Base-by-base conservation (phyloP, 2,888 invertebrate genomes). In the Agonopterix subpropinquella region DNA sequence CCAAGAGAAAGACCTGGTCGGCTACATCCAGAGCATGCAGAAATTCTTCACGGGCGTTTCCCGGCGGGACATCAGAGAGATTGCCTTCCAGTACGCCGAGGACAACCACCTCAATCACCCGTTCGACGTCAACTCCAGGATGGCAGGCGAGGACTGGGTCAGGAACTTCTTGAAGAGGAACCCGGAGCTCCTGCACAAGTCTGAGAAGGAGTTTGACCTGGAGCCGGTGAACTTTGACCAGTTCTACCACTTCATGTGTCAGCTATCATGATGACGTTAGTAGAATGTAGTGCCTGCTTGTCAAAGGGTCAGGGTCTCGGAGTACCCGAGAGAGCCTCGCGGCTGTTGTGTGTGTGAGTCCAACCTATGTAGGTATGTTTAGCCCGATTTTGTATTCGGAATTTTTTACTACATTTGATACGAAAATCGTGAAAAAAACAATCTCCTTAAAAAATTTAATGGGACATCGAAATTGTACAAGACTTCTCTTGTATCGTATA, bases 71-170 rank as follows among this genome's bases (percentile, higher is more conserved):
- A 85, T 89, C 47, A 71, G 89, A 39, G 84, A 83, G 53, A 60
- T 89, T n/a, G 89, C 86, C 15, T 89, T 85, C 58, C 86, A 89
- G 55, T 86, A 89, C 53, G 89, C 89, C 1, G 87, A 83, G 59
- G 87, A 84, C 59, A 78, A 89, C 59, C 62, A 77, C 28, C 60
- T 87, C 11, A 82, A 83, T 59, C 85, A 89, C 57, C 86, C 85
- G 5, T 89, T 88, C 55, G 88, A 88, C 48, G 77, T 79, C 2
- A 86, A 88, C 70, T 75, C 80, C 41, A 70, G 85, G 47, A 89
- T 89, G 85, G 89, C 89, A 0, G 89, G 89, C 18, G 82, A 85
- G 57, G 88, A 89, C 56, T 89, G 89, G 89, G 83, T 89, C 11
- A 76, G 84, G 57, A 88, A 88, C 56, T 90, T 89, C 65, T 64